Conservation (phyloP, 1,140 invertebrate genomes). For the Hyles vespertilio region DNA sequence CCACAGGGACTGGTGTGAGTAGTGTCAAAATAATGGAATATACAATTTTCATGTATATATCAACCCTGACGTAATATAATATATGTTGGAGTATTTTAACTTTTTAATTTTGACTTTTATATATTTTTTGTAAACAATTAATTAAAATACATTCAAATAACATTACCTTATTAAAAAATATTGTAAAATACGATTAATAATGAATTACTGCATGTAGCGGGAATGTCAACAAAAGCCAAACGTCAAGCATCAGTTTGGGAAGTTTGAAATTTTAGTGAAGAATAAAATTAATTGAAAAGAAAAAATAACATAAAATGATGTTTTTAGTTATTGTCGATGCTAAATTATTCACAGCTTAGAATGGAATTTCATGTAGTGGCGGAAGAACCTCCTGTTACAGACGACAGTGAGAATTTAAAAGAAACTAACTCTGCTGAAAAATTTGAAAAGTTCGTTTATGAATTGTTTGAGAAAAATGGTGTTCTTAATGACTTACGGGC, state of each 20-base stretch:
- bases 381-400: conserved; percentile 2
- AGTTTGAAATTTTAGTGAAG: conserved; percentile 51
- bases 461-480: conserved; percentile 77
- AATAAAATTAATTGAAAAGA: conserved; percentile 4
- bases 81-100: too few relatives aligned
- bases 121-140: too few relatives aligned
- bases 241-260: conserved; percentile 48
- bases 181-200: too few relatives aligned
- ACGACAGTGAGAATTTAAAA: conserved; percentile 23
- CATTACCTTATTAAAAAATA: too few relatives aligned
- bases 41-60: too few relatives aligned
- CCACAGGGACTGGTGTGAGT: conserved; percentile 89
- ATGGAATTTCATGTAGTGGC: conserved; percentile 29
- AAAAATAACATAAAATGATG: conserved; percentile 3
- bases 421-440: conserved; percentile 56
- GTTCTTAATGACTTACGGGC: conserved; percentile 72
- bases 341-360: conserved; percentile 17
- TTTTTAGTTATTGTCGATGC: not conserved
- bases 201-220: conserved; percentile 8
- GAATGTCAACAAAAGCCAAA: conserved; percentile 49
- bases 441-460: conserved; percentile 75
- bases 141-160: too few relatives aligned
- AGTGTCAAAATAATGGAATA: conserved; percentile 13
- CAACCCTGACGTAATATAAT: too few relatives aligned
- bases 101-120: too few relatives aligned